Conservation (phyloP, 2,888 invertebrate genomes). For the Cryptus viduatorius region DNA sequence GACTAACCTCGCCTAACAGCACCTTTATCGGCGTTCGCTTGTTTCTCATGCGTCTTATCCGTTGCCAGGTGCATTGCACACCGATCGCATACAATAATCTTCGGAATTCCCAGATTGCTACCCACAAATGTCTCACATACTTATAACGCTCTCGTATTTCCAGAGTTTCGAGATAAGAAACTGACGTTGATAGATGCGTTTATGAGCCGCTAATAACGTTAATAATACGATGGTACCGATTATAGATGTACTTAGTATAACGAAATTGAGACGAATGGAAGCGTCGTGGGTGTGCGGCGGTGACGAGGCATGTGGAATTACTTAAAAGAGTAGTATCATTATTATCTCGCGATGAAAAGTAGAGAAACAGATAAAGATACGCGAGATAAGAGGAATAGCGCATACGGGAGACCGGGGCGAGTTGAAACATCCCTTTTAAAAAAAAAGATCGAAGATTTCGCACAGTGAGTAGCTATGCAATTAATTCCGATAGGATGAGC, state of each 20-base stretch:
- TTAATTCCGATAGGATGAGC: too few relatives aligned
- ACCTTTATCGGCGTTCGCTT: conserved; percentile 1
- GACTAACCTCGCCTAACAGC: conserved; percentile 69
- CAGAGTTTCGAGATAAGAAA: neutral
- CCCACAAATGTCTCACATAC: neutral
- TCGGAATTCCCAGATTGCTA: conserved; percentile 29
- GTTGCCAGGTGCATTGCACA: conserved; percentile 71
- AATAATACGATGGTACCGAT: neutral
- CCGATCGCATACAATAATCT: conserved; percentile 60
- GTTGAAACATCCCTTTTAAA: too few relatives aligned
- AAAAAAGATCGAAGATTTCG: too few relatives aligned
- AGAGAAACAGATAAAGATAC: neutral
- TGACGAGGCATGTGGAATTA: neutral
- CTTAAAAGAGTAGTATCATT: neutral
- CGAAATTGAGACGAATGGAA: neutral
- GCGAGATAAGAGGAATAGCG: neutral
- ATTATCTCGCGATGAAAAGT: neutral
- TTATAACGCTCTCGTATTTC: neutral
- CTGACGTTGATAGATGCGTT: conserved; percentile 12
- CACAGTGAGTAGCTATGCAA: too few relatives aligned
- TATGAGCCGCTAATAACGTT: conserved; percentile 2
- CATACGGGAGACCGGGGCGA: neutral
- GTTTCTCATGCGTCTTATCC: conserved; percentile 64
- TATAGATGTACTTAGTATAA: neutral
- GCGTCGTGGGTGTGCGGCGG: neutral